These are phyloP conservation scores for Penaeus chinensis DNA, from an alignment of 1,140 invertebrate species.

Conservation along the genomic window DNA sequence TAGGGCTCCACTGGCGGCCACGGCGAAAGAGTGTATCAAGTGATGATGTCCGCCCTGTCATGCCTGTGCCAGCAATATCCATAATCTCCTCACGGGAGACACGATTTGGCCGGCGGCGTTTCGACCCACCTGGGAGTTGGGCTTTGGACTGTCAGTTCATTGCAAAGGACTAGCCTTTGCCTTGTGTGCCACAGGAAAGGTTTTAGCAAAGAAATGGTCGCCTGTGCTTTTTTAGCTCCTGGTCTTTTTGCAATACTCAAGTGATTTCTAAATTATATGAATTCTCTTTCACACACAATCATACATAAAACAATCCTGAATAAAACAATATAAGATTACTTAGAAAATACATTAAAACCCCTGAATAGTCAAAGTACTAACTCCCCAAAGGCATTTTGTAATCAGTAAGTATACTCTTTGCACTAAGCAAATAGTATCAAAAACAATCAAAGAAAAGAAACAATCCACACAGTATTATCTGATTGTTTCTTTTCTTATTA, in stretches of 20 bases:
- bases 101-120: slow-evolving; percentile 3
- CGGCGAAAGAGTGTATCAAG: slow-evolving; percentile 40
- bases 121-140: neutral
- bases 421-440: neutral
- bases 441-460: neutral
- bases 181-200: neutral
- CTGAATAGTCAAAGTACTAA: too few relatives aligned
- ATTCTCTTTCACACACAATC: too few relatives aligned
- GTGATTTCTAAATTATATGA: too few relatives aligned
- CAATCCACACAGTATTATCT: neutral
- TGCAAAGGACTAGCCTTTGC: neutral
- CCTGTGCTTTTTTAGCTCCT: too few relatives aligned
- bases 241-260: too few relatives aligned
- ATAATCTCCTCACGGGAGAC: slow-evolving; percentile 5
- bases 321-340: too few relatives aligned
- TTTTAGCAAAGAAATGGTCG: too few relatives aligned
- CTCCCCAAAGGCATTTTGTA: too few relatives aligned
- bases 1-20: slow-evolving; percentile 42
- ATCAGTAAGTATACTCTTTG: too few relatives aligned
- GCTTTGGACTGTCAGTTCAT: too few relatives aligned
- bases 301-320: too few relatives aligned
- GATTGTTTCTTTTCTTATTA: neutral
- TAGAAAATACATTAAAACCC: too few relatives aligned
- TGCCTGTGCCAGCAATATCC: slow-evolving; percentile 9
- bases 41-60: slow-evolving; percentile 30